Conservation (phyloP, 2,888 invertebrate species). For the Conomelus anceps region DNA sequence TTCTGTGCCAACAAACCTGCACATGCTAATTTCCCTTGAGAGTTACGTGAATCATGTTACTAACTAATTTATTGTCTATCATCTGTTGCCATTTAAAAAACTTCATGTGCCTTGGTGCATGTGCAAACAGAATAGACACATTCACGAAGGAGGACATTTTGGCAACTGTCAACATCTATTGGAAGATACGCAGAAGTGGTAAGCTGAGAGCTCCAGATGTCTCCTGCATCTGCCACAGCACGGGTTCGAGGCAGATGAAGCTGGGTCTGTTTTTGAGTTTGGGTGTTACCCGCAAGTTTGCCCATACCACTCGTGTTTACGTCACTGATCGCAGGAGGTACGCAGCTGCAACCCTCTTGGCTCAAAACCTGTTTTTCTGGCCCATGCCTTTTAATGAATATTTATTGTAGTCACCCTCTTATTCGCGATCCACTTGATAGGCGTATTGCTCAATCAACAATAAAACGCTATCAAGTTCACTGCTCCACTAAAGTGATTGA, state of each 20-base stretch:
- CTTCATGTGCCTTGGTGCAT: neutral
- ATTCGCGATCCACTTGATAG: neutral
- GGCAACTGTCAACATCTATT: neutral
- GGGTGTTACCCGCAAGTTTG: neutral
- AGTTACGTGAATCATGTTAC: neutral
- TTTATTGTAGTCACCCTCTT: neutral
- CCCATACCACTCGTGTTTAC: neutral
- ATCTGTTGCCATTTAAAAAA: neutral
- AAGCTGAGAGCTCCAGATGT: neutral
- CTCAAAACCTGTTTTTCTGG: neutral
- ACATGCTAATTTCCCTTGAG: neutral
- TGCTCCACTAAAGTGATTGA: neutral
- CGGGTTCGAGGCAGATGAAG: neutral
- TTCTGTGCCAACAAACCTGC: neutral
- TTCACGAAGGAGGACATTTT: neutral
- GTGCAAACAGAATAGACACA: neutral
- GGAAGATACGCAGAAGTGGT: neutral
- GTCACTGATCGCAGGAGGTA: neutral
- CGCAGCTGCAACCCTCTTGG: neutral
- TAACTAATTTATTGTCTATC: neutral
- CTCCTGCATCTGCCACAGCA: neutral
- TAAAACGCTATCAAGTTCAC: neutral
- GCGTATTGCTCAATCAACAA: neutral
- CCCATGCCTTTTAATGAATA: neutral
- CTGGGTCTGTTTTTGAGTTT: neutral